These are phyloP conservation scores for Drosophila sp. DNA, from an alignment of 1,140 invertebrate genomes.

Conservation along the genomic window DNA sequence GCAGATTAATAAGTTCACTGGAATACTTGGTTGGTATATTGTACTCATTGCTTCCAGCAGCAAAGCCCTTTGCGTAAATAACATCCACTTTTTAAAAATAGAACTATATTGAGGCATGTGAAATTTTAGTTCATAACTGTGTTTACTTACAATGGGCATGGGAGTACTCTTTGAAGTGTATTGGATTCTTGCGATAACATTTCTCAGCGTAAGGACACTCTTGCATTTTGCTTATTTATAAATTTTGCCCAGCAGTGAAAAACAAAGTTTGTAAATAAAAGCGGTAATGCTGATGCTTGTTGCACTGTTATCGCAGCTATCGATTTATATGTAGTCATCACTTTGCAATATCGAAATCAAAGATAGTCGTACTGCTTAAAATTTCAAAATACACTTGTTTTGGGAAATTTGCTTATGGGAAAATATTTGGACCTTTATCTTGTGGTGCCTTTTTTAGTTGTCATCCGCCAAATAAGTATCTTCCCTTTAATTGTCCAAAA, in stretches of 20 bases:
- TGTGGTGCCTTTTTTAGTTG: too few relatives aligned
- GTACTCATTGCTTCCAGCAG: conserved; percentile 81
- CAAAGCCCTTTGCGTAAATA: conserved; percentile 82
- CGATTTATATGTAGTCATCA: neutral
- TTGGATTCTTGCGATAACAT: conserved; percentile 93
- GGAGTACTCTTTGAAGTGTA: conserved; percentile 91
- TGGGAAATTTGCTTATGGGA: too few relatives aligned
- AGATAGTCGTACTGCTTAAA: neutral
- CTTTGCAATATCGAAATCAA: neutral
- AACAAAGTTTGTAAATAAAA: conserved; percentile 26
- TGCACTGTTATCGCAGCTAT: neutral
- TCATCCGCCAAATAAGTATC: too few relatives aligned
- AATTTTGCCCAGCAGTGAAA: conserved; percentile 1
- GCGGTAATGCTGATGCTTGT: conserved; percentile 1
- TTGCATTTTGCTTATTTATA: conserved; percentile 52
- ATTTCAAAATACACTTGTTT: neutral
- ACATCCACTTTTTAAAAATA: conserved; percentile 85
- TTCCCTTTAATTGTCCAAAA: too few relatives aligned
- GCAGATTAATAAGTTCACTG: conserved; percentile 85
- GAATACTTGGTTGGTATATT: conserved; percentile 85
- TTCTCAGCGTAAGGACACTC: conserved; percentile 89
- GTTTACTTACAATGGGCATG: conserved; percentile 90
- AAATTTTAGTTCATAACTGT: neutral
- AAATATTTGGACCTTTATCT: neutral
- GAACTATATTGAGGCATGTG: too few relatives aligned